phyloP scores from a whole-genome alignment of 2,113 vertebrate genomes.

The Gnathochromis pfefferi region DNA sequence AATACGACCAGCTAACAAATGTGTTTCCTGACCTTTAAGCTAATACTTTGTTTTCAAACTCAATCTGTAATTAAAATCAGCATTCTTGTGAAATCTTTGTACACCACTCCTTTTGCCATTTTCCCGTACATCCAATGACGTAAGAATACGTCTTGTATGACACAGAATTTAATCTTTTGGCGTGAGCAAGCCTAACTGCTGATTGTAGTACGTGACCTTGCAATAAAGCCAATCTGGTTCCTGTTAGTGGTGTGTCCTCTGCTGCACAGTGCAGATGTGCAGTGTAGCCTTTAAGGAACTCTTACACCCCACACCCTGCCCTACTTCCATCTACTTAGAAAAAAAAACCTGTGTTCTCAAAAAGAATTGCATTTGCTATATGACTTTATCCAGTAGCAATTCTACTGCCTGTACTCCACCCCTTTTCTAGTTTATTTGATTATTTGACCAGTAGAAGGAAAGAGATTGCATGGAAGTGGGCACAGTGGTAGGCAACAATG shows the following conservation, averaged over 20 bases:
- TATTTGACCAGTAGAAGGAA: background rate
- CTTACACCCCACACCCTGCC: constrained; percentile 13
- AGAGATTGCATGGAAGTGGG: background rate
- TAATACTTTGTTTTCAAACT: background rate
- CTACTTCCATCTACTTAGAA: constrained; percentile 36
- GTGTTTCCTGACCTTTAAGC: background rate
- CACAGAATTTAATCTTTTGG: background rate
- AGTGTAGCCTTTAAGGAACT: constrained; percentile 9
- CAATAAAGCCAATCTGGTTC: constrained; percentile 38
- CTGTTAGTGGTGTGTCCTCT: constrained; percentile 35
- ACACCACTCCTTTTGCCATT: background rate
- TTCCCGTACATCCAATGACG: background rate
- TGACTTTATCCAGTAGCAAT: constrained; percentile 22
- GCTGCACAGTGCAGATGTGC: constrained; percentile 32
- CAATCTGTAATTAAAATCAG: background rate
- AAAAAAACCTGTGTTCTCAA: background rate
- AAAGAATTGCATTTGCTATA: constrained; percentile 35
- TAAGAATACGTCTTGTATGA: background rate
- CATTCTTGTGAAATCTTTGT: background rate
- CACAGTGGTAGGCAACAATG: background rate
- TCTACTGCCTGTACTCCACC: background rate
- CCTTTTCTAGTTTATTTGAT: background rate
- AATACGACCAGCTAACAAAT: background rate
- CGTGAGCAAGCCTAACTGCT: background rate
- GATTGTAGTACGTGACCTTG: background rate